Percentiles rank a stretch among this genome's conserved stretches.
Evolutionary conservation across 35 echinoderm and acorn worm genomes (phyloP).

Genomic region (Chiridota heheva): DNA sequence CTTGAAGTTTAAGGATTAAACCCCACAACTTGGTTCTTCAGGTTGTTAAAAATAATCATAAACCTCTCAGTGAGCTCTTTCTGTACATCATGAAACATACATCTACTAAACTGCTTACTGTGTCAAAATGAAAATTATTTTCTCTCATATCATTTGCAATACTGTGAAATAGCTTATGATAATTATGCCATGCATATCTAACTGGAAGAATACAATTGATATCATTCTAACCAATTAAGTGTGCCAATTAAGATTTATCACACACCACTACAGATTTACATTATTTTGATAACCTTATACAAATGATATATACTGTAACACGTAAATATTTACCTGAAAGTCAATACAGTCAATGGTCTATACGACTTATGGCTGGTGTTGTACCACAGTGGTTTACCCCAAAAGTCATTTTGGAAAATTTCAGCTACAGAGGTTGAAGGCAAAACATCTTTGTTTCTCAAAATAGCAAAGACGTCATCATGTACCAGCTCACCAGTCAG

Average conservation of each 20-base stretch:
- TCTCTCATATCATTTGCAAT: no score
- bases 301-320: neutral
- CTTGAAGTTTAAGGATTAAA: no score
- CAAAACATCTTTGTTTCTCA: slow-evolving; percentile 74
- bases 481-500: slow-evolving; percentile 63
- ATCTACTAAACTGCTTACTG: no score
- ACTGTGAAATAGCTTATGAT: no score
- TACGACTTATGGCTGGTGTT: slow-evolving; percentile 87
- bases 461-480: slow-evolving; percentile 82
- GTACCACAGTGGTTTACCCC: slow-evolving; percentile 66
- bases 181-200: neutral
- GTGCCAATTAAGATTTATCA: neutral
- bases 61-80: no score
- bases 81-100: no score
- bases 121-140: no score
- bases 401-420: slow-evolving; percentile 73
- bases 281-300: neutral
- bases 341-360: slow-evolving; percentile 70
- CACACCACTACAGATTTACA: neutral
- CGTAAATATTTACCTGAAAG: slow-evolving; percentile 66
- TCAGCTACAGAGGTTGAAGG: slow-evolving; percentile 12
- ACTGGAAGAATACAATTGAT: neutral
- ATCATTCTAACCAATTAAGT: neutral
- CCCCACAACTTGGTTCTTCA: no score
- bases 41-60: no score